A percentile compares a stretch with the other conserved stretches of the same genome.
These are phyloP conservation scores for Acronicta psi DNA, from an alignment of 2,888 invertebrate species.

Conservation along the genomic window DNA sequence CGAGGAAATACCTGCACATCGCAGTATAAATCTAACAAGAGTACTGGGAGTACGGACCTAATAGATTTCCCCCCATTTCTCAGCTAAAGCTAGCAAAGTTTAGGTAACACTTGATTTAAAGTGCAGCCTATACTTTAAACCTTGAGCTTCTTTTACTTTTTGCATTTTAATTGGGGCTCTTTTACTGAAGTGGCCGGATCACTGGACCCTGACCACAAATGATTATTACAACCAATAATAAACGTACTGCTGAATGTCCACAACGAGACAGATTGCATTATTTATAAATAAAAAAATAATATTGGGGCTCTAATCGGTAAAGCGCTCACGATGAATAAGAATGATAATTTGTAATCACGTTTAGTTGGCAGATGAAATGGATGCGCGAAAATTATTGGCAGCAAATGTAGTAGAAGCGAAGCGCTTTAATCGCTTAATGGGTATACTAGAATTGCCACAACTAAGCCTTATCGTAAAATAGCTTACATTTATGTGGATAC, in stretches of 20 bases:
- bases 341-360: constrained; percentile 23
- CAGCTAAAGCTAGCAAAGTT: constrained; percentile 33
- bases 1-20: constrained; percentile 44
- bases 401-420: constrained; percentile 24
- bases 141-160: constrained; percentile 21
- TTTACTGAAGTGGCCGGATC: no score
- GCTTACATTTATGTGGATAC: constrained; percentile 32
- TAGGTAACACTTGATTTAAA: constrained; percentile 39
- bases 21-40: constrained; percentile 45
- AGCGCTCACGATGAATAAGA: constrained; percentile 32
- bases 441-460: constrained; percentile 14
- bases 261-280: no score
- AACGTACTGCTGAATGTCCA: no score
- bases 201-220: no score
- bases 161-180: constrained; percentile 42
- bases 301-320: constrained; percentile 45
- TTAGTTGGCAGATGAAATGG: constrained; percentile 27
- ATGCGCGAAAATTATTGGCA: constrained; percentile 24
- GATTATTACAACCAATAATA: no score
- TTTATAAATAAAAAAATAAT: no score
- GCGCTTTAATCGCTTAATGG: constrained; percentile 17
- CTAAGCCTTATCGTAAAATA: constrained; percentile 31
- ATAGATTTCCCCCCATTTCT: constrained; percentile 44
- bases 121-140: constrained; percentile 29
- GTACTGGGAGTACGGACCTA: constrained; percentile 27